These are phyloP conservation scores for Anolis sagrei DNA, from an alignment of 2,113 vertebrate species.

Conservation along the genomic window DNA sequence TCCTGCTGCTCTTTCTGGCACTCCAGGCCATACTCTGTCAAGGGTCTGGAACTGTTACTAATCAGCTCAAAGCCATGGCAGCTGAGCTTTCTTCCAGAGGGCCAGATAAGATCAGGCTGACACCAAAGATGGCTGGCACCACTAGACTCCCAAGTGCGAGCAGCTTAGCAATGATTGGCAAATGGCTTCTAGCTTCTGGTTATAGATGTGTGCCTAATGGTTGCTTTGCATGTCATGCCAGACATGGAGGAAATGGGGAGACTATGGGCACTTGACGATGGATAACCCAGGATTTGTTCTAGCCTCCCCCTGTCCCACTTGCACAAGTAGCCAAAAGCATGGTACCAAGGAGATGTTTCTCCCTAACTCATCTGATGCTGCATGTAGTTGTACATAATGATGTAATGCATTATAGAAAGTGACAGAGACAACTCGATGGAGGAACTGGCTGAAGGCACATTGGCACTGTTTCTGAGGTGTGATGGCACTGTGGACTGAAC, in stretches of 20 bases:
- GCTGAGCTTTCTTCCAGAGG: slow-evolving; percentile 9
- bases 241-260: neutral
- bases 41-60: neutral
- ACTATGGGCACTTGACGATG: neutral
- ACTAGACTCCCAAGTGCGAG: neutral
- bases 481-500: too few relatives aligned
- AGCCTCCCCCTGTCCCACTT: too few relatives aligned
- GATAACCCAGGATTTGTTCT: too few relatives aligned
- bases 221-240: neutral
- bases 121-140: neutral
- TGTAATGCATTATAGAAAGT: too few relatives aligned
- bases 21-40: neutral
- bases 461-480: too few relatives aligned
- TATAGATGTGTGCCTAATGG: neutral
- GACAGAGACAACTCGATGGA: too few relatives aligned
- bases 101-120: neutral
- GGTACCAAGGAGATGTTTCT: too few relatives aligned
- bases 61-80: slow-evolving; percentile 22
- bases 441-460: too few relatives aligned
- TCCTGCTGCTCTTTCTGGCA: neutral
- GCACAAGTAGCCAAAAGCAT: too few relatives aligned
- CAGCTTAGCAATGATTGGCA: neutral
- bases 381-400: too few relatives aligned
- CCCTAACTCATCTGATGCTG: too few relatives aligned
- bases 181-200: neutral